Conservation (phyloP, 2,113 vertebrate species). For the Morphnarchus princeps region DNA sequence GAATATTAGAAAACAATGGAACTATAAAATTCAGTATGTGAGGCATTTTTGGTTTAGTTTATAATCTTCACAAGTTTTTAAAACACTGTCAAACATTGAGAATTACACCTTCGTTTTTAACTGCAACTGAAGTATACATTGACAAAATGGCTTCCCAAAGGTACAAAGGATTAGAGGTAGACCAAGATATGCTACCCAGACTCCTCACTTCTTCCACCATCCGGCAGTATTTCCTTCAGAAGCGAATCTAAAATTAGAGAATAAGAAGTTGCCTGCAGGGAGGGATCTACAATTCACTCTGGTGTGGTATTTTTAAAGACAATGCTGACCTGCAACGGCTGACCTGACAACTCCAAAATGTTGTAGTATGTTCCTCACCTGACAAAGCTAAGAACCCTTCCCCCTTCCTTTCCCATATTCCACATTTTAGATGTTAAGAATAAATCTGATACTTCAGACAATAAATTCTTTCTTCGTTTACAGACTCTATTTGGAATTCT, state of each 20-base stretch:
- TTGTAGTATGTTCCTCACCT: not conserved
- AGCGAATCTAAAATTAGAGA: not conserved
- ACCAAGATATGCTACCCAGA: not conserved
- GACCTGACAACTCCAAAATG: not conserved
- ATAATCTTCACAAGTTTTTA: not conserved
- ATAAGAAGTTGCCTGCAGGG: not conserved
- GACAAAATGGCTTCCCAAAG: not conserved
- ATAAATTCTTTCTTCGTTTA: not conserved
- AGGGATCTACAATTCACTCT: not conserved
- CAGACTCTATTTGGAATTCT: constrained; percentile 6
- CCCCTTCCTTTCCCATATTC: not conserved
- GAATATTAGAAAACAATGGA: not conserved
- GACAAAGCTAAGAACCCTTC: not conserved
- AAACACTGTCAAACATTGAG: not conserved
- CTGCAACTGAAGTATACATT: not conserved
- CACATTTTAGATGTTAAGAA: not conserved
- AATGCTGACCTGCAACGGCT: not conserved
- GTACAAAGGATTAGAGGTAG: not conserved
- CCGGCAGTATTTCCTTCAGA: not conserved
- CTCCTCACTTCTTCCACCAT: not conserved
- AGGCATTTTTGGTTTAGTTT: not conserved
- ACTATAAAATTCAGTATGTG: not conserved
- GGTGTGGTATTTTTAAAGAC: not conserved
- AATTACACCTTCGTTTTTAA: not conserved
- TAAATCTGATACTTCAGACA: not conserved